Evolutionary conservation across 64 coral and sea anemone genomes (phyloP).

Genomic region (Porites australiensis): DNA sequence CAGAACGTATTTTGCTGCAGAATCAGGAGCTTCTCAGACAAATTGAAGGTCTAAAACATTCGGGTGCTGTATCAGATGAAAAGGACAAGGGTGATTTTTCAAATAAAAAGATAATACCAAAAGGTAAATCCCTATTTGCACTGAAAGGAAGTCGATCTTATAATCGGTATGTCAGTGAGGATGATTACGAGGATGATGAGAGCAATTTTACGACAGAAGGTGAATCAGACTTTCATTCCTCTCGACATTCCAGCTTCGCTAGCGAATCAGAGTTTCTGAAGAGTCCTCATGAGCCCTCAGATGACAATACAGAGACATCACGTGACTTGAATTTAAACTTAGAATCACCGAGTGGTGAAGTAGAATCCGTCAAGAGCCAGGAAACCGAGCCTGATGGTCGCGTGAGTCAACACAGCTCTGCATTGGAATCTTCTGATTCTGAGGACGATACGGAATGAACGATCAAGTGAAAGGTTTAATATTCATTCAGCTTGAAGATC

Average conservation of each 20-base stretch:
- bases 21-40: slow-evolving; percentile 53
- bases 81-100: slow-evolving; percentile 16
- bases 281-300: neutral
- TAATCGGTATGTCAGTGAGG: slow-evolving; percentile 13
- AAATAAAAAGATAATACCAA: neutral
- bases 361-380: neutral
- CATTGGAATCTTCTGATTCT: slow-evolving; percentile 16
- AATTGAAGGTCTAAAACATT: neutral
- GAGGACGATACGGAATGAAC: slow-evolving; percentile 20
- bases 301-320: neutral
- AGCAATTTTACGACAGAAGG: slow-evolving; percentile 52
- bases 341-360: neutral
- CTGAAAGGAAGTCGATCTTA: neutral
- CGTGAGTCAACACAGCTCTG: slow-evolving; percentile 16
- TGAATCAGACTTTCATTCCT: slow-evolving; percentile 64
- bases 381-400: slow-evolving; percentile 18
- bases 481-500: too few relatives aligned
- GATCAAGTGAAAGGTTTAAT: neutral
- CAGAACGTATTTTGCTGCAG: slow-evolving; percentile 6
- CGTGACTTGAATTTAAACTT: neutral
- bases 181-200: slow-evolving; percentile 30
- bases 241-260: slow-evolving; percentile 47
- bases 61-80: neutral
- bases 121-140: neutral
- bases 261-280: slow-evolving; percentile 24